A percentile compares a stretch with the other conserved stretches of the same genome.
Conservation (phyloP, 2,888 invertebrate genomes). For the Desoria tigrina region DNA sequence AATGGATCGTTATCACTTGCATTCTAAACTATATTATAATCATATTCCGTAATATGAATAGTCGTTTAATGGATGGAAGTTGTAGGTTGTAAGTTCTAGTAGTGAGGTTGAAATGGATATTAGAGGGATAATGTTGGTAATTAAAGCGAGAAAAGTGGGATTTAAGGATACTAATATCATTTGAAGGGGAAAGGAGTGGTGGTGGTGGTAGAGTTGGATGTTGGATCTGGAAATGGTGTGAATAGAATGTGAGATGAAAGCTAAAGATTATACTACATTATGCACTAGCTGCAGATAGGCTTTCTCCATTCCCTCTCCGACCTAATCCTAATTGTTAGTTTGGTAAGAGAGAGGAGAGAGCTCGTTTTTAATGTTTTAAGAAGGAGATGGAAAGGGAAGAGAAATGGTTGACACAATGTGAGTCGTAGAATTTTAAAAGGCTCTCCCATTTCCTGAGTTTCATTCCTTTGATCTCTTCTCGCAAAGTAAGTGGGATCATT, state of each 20-base stretch:
- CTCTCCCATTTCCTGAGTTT: constrained; percentile 46
- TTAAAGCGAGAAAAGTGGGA: too few relatives aligned
- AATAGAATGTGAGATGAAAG: constrained; percentile 10
- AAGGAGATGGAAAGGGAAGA: constrained; percentile 6
- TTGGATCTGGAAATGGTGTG: too few relatives aligned
- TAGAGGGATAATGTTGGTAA: too few relatives aligned
- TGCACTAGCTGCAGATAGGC: background rate
- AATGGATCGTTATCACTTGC: too few relatives aligned
- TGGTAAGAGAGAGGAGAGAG: background rate
- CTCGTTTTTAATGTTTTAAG: background rate
- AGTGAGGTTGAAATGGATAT: too few relatives aligned
- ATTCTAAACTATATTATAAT: too few relatives aligned
- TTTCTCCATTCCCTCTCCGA: background rate
- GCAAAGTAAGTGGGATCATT: constrained; percentile 51
- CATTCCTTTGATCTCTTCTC: constrained; percentile 52
- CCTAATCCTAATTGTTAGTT: background rate
- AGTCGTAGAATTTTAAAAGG: constrained; percentile 52
- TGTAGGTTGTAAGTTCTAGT: too few relatives aligned
- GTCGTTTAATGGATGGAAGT: too few relatives aligned
- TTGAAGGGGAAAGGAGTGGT: constrained; percentile 1
- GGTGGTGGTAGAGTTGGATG: background rate
- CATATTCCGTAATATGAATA: too few relatives aligned
- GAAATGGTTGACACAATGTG: constrained; percentile 41
- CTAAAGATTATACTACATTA: too few relatives aligned
- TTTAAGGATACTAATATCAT: background rate